A percentile compares a stretch with the other conserved stretches of the same genome.
Evolutionary conservation across 2,797 vertebrate species (phyloP).

Genomic region (Coreius guichenoti): DNA sequence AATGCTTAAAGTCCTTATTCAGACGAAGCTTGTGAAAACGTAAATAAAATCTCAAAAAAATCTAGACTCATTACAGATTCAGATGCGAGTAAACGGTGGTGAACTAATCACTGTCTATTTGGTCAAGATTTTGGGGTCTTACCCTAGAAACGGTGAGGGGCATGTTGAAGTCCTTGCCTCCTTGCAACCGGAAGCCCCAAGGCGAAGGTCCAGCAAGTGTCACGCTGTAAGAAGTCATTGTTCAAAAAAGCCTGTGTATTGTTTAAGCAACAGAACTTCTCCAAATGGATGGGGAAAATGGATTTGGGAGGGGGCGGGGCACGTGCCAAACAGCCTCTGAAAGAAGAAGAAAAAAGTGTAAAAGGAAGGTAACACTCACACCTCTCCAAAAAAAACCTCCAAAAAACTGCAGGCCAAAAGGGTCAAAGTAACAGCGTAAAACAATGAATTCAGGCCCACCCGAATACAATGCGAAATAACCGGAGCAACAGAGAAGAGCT

Average conservation of each 20-base stretch:
- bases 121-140: conserved; percentile 66
- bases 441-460: conserved; percentile 46
- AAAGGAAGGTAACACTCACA: conserved; percentile 37
- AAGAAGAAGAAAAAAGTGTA: conserved; percentile 60
- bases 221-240: conserved; percentile 90
- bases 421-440: conserved; percentile 25
- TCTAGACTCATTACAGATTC: neutral
- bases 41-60: neutral
- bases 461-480: conserved; percentile 59
- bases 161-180: conserved; percentile 99
- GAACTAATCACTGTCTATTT: neutral
- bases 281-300: conserved; percentile 50
- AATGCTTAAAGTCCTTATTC: neutral
- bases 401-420: conserved; percentile 31
- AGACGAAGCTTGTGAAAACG: neutral
- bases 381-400: neutral
- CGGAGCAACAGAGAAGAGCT: conserved; percentile 55
- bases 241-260: conserved; percentile 57
- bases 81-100: neutral
- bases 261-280: conserved; percentile 57
- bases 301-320: conserved; percentile 49
- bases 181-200: conserved; percentile 97
- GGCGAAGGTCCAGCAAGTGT: conserved; percentile 90
- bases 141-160: conserved; percentile 97
- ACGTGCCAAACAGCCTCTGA: conserved; percentile 72